These are phyloP conservation scores for Melanostigma gelatinosum DNA, from an alignment of 2,113 vertebrate species.

Conservation along the genomic window DNA sequence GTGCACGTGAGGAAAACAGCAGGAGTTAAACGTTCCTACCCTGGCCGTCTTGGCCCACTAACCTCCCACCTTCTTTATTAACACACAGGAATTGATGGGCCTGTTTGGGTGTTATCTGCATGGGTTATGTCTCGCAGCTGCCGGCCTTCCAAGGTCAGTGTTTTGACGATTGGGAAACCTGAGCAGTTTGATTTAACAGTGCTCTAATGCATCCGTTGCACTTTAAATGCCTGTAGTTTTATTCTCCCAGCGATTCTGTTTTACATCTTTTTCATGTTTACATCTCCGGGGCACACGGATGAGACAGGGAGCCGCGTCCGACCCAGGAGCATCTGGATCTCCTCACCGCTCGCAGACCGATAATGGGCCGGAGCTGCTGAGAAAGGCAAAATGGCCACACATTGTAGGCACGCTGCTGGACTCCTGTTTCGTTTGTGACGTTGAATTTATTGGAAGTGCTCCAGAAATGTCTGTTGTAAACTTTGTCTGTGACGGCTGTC, in stretches of 20 bases:
- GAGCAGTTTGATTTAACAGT: conserved; percentile 62
- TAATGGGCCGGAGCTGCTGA: conserved; percentile 31
- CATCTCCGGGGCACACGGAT: conserved; percentile 50
- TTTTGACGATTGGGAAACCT: conserved; percentile 70
- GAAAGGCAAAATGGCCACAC: conserved; percentile 28
- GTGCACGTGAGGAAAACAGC: not conserved
- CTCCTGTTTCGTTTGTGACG: conserved; percentile 61
- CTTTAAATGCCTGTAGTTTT: conserved; percentile 39
- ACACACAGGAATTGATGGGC: conserved; percentile 35
- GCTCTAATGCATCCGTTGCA: conserved; percentile 50
- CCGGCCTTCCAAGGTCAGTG: conserved; percentile 56
- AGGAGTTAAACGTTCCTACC: conserved; percentile 21
- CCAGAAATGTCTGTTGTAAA: conserved; percentile 64
- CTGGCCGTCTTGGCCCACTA: conserved; percentile 25
- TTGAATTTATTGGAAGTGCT: conserved; percentile 45
- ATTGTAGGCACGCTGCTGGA: conserved; percentile 42
- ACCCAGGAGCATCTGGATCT: conserved; percentile 62
- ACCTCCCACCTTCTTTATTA: conserved; percentile 58
- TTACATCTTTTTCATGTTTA: conserved; percentile 68
- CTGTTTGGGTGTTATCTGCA: conserved; percentile 59
- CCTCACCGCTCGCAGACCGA: conserved; percentile 46
- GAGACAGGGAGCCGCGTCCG: conserved; percentile 42
- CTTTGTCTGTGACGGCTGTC: conserved; percentile 47
- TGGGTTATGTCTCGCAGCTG: conserved; percentile 66
- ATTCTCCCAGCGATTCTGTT: conserved; percentile 50